These are phyloP conservation scores for Orthonyx spaldingii DNA, from an alignment of 2,113 vertebrate genomes.

Conservation along the genomic window DNA sequence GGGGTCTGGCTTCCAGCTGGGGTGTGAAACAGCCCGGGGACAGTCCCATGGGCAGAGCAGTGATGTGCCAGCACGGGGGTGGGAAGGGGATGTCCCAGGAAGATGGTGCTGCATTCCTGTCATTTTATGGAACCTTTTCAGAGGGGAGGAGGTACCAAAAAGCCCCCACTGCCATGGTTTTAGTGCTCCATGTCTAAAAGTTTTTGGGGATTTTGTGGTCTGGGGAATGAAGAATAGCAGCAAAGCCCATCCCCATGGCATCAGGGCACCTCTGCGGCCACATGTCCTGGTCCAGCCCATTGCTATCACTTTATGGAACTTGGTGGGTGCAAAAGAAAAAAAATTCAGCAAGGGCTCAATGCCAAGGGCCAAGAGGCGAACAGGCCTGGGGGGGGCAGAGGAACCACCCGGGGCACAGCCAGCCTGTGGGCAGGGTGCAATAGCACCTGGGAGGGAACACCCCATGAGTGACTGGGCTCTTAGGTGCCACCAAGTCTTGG, in stretches of 20 bases:
- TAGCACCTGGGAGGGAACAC: neutral
- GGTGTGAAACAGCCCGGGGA: neutral
- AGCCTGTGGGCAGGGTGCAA: accelerated
- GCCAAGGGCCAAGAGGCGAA: neutral
- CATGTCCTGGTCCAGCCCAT: neutral
- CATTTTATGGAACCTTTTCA: neutral
- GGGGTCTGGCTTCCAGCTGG: neutral
- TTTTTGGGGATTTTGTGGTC: neutral
- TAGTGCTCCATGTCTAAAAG: neutral
- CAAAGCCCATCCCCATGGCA: neutral
- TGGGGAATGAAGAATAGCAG: neutral
- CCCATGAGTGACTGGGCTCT: neutral
- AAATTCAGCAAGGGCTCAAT: neutral
- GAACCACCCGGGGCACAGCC: neutral
- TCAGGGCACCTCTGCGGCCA: neutral
- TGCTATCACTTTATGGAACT: neutral
- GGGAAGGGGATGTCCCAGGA: neutral
- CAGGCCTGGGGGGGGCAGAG: neutral
- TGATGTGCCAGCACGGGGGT: neutral
- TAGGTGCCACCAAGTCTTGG: neutral
- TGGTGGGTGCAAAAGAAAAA: neutral
- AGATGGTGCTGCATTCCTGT: neutral
- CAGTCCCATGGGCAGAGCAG: neutral
- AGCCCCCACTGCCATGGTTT: accelerated
- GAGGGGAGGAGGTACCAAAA: neutral